phyloP scores from a whole-genome alignment of 2,113 vertebrate species.

The Ailurus styani region DNA sequence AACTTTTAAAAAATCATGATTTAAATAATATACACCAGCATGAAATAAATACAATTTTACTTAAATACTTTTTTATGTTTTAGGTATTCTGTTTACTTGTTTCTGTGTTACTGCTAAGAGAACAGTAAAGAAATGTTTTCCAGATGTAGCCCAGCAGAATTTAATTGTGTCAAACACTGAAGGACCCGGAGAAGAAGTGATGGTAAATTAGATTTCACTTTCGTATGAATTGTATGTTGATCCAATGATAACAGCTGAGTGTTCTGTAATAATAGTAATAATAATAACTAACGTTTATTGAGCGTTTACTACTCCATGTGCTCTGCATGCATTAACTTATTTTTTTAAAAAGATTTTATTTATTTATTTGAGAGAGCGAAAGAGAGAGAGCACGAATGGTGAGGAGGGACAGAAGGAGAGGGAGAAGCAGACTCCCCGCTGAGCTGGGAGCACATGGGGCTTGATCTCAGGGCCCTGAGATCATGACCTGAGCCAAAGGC shows the following conservation, averaged over 20 bases:
- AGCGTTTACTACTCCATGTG: background rate
- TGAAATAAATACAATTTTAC: background rate
- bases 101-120: constrained; percentile 75
- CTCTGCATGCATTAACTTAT: background rate
- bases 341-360: background rate
- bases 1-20: background rate
- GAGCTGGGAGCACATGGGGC: background rate
- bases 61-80: background rate
- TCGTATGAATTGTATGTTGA: background rate
- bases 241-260: background rate
- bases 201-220: constrained; percentile 78
- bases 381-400: background rate
- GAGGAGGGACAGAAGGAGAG: background rate
- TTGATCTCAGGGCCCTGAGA: background rate
- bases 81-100: constrained; percentile 82
- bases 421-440: background rate
- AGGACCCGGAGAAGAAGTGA: constrained; percentile 91
- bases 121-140: constrained; percentile 56
- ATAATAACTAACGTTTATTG: background rate
- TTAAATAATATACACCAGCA: background rate
- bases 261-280: background rate
- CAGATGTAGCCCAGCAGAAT: constrained; percentile 87
- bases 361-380: background rate
- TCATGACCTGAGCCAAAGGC: background rate
- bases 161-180: constrained; percentile 93